Base-by-base conservation (phyloP, 2,797 vertebrate genomes). In the Gymnoscopelus braueri region DNA sequence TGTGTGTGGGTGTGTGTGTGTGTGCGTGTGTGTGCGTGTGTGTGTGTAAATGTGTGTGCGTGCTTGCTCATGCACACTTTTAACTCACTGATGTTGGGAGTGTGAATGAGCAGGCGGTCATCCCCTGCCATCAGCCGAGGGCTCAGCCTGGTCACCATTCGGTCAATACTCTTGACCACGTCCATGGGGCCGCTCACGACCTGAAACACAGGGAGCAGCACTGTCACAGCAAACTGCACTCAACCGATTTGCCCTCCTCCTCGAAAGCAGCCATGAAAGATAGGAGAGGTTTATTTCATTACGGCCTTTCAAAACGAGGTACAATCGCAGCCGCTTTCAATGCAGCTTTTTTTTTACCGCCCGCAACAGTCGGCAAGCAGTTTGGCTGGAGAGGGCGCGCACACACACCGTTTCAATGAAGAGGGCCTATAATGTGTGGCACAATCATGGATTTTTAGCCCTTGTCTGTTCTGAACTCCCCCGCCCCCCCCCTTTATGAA, bases 181-280 rank as follows among this genome's bases (percentile, higher is more conserved):
- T 93, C 85, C 97, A 97, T 96, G 26, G 96, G 96, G n/a, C 96
- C 94, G 2, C 88, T 93, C 29, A 95, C 92, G 54, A 95, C 92
- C 96, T 98, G 26, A 55, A 87, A 84, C 55, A 67, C 74, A 87
- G 6, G 13, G 48, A 80, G 58, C 63, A 68, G 5, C 24, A 12
- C 6, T 11, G 63, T 14, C 32, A 44, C 48, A 24, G 58, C 62
- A 65, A 14, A 7, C 5, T 4, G 32, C 49, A 47, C 58, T 77
- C 39, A 39, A 9, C 52, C 47, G 12, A n/a, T 56, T 65, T 24
- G 39, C 35, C 52, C 65, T 35, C 23, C 60, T 29, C 26, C 26
- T 29, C 26, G 2, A 29, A 29, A 29, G 26, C 13, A 59, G 3
- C 26, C 6, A 19, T 35, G 39, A 61, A 63, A 76, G 52, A 29